phyloP scores from a whole-genome alignment of 2,888 invertebrate species.

The Cheilosia grossa region DNA sequence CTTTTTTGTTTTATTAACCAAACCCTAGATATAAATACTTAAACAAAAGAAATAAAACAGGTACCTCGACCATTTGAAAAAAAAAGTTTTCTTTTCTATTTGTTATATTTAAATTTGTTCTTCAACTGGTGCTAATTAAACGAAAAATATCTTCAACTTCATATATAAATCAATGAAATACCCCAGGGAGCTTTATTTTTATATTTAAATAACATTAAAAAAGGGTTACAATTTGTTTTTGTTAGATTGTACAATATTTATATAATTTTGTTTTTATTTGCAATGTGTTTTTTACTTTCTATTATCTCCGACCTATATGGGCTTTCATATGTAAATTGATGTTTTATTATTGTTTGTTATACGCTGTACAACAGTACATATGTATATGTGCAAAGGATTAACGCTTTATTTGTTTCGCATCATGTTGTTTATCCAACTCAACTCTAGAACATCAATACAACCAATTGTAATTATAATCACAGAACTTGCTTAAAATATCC shows the following conservation, averaged over 20 bases:
- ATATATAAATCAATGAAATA: slow-evolving; percentile 7
- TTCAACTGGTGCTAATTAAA: slow-evolving; percentile 53
- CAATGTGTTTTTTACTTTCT: slow-evolving; percentile 50
- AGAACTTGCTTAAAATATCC: neutral
- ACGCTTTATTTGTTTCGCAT: slow-evolving; percentile 10
- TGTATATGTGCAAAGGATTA: slow-evolving; percentile 2
- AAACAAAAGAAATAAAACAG: slow-evolving; percentile 63
- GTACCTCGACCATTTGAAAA: slow-evolving; percentile 76
- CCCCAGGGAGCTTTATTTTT: slow-evolving; percentile 55
- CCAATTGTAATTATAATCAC: too few relatives aligned
- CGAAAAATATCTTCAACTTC: slow-evolving; percentile 1
- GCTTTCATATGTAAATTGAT: slow-evolving; percentile 14
- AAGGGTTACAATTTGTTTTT: slow-evolving; percentile 44
- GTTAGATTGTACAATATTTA: slow-evolving; percentile 55
- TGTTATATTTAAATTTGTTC: slow-evolving; percentile 9
- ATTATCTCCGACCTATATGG: slow-evolving; percentile 10
- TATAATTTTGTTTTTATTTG: slow-evolving; percentile 75
- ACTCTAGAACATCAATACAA: neutral
- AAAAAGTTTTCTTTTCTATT: slow-evolving; percentile 23
- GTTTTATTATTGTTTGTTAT: slow-evolving; percentile 2
- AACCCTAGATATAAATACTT: slow-evolving; percentile 56
- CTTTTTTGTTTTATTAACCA: slow-evolving; percentile 71
- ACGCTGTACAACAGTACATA: slow-evolving; percentile 10
- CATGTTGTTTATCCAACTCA: neutral
- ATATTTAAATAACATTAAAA: slow-evolving; percentile 32